phyloP scores from a whole-genome alignment of 2,797 vertebrate genomes.

The Myotis myotis region DNA sequence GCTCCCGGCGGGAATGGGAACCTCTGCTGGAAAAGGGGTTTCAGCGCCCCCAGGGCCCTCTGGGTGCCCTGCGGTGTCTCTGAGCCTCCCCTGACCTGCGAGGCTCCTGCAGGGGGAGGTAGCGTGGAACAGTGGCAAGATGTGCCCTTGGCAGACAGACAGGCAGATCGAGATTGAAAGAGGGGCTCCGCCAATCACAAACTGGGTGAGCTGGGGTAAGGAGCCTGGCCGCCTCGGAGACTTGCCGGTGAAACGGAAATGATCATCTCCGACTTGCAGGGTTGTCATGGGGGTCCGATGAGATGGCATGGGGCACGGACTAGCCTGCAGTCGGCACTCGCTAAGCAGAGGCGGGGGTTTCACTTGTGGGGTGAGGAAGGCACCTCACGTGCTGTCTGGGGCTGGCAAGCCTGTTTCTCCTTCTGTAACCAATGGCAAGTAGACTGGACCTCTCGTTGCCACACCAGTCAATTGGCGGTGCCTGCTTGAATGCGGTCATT shows the following conservation, averaged over 20 bases:
- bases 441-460: neutral
- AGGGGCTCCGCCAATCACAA: neutral
- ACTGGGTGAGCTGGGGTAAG: neutral
- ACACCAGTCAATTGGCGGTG: neutral
- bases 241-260: neutral
- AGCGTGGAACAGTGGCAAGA: neutral
- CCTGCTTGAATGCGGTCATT: neutral
- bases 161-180: neutral
- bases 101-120: neutral
- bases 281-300: neutral
- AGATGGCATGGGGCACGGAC: neutral
- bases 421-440: neutral
- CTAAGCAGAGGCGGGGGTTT: neutral
- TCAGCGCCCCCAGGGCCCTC: neutral
- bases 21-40: neutral
- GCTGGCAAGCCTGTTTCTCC: neutral
- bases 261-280: neutral
- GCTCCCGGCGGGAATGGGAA: neutral
- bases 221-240: neutral
- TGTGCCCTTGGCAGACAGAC: neutral
- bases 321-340: accelerated
- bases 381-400: neutral
- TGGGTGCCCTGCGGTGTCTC: neutral
- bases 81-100: neutral
- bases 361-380: neutral